Evolutionary conservation across 2,888 invertebrate species (phyloP).

Genomic region (Heliconius charithonia): DNA sequence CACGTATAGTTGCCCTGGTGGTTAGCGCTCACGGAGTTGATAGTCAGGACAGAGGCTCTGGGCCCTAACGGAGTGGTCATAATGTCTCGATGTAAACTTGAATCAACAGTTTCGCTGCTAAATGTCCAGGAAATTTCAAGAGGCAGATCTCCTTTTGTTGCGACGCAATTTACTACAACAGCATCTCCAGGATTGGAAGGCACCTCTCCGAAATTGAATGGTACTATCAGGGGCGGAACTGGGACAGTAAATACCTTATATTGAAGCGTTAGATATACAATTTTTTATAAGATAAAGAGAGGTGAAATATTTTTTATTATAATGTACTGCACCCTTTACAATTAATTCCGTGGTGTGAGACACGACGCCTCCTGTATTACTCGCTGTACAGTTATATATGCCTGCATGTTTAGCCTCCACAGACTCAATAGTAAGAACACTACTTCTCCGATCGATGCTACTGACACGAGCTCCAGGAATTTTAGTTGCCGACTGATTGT

Average conservation of each 20-base stretch:
- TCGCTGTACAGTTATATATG: conserved; percentile 88
- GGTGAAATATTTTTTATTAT: conserved; percentile 36
- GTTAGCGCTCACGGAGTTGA: conserved; percentile 86
- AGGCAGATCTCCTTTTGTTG: conserved; percentile 88
- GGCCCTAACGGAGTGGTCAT: conserved; percentile 80
- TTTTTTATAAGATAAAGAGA: conserved; percentile 43
- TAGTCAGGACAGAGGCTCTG: conserved; percentile 87
- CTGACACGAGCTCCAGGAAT: conserved; percentile 72
- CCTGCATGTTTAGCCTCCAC: conserved; percentile 88
- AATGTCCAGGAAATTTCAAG: conserved; percentile 89
- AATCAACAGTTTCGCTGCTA: conserved; percentile 85
- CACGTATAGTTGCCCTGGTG: conserved; percentile 88
- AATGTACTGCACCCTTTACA: conserved; percentile 83
- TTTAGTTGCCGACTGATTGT: conserved; percentile 69
- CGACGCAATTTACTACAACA: conserved; percentile 80
- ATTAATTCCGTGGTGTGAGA: conserved; percentile 84
- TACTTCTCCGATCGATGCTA: conserved; percentile 84
- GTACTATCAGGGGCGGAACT: conserved; percentile 88
- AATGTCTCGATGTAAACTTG: conserved; percentile 81
- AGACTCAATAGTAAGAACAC: conserved; percentile 87
- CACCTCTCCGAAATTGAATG: conserved; percentile 89
- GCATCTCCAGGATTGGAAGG: conserved; percentile 88
- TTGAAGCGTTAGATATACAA: conserved; percentile 59
- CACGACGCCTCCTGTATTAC: conserved; percentile 85
- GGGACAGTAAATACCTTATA: conserved; percentile 75